Conservation (phyloP, 2,888 invertebrate species). For the Morinoia aosen region DNA sequence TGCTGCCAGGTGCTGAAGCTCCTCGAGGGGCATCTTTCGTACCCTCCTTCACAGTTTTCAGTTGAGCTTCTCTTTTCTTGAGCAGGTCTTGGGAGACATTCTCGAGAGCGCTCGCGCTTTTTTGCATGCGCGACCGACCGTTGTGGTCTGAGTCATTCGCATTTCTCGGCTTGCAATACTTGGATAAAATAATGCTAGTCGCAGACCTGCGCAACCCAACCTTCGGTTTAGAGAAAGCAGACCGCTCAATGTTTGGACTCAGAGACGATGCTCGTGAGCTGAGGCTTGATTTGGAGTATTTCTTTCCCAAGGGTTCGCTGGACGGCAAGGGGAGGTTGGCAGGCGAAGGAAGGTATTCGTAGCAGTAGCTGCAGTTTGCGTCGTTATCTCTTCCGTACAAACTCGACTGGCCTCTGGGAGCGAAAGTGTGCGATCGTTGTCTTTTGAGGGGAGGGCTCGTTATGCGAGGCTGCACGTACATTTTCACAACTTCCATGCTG, state of each 20-base stretch:
- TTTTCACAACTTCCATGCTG: not conserved
- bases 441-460: not conserved
- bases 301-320: not conserved
- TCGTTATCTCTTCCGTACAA: not conserved
- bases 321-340: not conserved
- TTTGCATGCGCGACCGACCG: not conserved
- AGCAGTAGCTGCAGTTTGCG: not conserved
- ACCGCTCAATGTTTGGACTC: not conserved
- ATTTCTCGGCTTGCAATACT: not conserved
- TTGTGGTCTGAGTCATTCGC: not conserved
- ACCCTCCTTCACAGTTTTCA: not conserved
- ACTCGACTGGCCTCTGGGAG: not conserved
- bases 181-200: not conserved
- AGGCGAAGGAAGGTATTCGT: not conserved
- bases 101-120: not conserved
- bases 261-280: not conserved
- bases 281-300: not conserved
- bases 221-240: not conserved
- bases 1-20: not conserved
- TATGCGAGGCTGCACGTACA: slow-evolving; percentile 23
- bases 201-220: not conserved
- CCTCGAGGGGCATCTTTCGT: not conserved
- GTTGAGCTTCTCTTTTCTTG: not conserved
- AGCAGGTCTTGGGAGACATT: not conserved
- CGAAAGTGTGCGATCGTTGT: not conserved